Conservation (phyloP, 2,888 invertebrate genomes). For the Lathronympha strigana region DNA sequence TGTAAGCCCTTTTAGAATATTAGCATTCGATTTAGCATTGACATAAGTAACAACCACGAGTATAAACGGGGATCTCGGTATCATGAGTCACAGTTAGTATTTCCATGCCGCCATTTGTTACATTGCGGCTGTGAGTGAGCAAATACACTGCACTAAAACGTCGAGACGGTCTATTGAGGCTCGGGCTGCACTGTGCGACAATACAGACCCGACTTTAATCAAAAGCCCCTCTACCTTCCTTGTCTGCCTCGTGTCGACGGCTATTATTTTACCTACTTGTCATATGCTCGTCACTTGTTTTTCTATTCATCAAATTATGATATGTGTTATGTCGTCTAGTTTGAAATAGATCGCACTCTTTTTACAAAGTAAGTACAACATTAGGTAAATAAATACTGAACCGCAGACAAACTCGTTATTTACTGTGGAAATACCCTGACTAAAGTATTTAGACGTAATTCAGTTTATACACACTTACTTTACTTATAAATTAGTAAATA, state of each 20-base stretch:
- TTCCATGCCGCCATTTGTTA: slow-evolving; percentile 36
- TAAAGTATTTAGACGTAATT: too few species aligned
- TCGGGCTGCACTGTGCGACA: slow-evolving; percentile 23
- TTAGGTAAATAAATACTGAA: too few species aligned
- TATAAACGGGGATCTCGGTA: slow-evolving; percentile 29
- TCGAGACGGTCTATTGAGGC: slow-evolving; percentile 24
- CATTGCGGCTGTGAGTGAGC: slow-evolving; percentile 32
- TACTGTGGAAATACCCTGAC: too few species aligned
- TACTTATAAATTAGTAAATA: too few species aligned
- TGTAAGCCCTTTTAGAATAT: not conserved
- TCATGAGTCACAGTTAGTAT: slow-evolving; percentile 33
- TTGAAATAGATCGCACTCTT: too few species aligned
- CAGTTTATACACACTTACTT: too few species aligned
- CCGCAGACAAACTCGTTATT: too few species aligned
- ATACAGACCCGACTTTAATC: slow-evolving; percentile 23
- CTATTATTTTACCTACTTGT: too few species aligned
- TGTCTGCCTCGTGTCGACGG: slow-evolving; percentile 1
- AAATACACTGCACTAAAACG: slow-evolving; percentile 31
- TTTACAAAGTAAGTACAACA: too few species aligned
- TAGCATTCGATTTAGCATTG: not conserved
- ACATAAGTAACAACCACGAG: slow-evolving; percentile 13
- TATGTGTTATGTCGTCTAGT: too few species aligned
- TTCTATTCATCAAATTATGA: too few species aligned
- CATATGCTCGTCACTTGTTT: too few species aligned
- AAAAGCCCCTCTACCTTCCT: slow-evolving; percentile 1